phyloP scores from a whole-genome alignment of 2,113 vertebrate genomes.

The Trichechus manatus region DNA sequence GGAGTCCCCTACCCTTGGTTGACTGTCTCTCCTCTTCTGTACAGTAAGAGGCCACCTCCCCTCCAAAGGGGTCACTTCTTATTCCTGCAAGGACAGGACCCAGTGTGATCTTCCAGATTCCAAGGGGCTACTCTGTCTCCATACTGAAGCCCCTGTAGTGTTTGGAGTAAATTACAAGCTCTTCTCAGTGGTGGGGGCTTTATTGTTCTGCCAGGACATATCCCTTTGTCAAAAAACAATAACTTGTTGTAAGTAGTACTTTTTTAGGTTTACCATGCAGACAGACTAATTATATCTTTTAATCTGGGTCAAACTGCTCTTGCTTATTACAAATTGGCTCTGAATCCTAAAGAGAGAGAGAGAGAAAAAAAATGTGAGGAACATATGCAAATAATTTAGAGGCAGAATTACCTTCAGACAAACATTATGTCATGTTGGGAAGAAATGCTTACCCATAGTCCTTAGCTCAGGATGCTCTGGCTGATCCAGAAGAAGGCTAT shows the following conservation, averaged over 20 bases:
- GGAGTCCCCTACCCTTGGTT: not conserved
- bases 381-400: constrained; percentile 88
- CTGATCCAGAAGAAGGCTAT: not conserved
- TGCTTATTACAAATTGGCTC: constrained; percentile 90
- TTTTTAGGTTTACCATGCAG: constrained; percentile 90
- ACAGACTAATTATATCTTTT: constrained; percentile 93
- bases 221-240: constrained; percentile 91
- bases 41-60: not conserved
- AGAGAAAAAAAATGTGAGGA: constrained; percentile 62
- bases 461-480: not conserved
- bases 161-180: constrained; percentile 88
- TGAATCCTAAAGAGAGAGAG: constrained; percentile 69
- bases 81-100: not conserved
- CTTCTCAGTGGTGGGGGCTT: constrained; percentile 81
- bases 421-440: constrained; percentile 74
- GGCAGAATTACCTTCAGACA: constrained; percentile 82
- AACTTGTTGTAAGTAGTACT: constrained; percentile 90
- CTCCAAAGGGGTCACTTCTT: not conserved
- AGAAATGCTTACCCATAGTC: not conserved
- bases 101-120: constrained; percentile 4
- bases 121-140: constrained; percentile 64
- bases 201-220: constrained; percentile 89
- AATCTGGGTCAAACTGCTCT: constrained; percentile 92
- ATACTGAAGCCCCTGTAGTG: constrained; percentile 60
- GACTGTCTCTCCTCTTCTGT: not conserved